Evolutionary conservation across 2,113 vertebrate genomes (phyloP).

Genomic region (Misgurnus mizolepis): DNA sequence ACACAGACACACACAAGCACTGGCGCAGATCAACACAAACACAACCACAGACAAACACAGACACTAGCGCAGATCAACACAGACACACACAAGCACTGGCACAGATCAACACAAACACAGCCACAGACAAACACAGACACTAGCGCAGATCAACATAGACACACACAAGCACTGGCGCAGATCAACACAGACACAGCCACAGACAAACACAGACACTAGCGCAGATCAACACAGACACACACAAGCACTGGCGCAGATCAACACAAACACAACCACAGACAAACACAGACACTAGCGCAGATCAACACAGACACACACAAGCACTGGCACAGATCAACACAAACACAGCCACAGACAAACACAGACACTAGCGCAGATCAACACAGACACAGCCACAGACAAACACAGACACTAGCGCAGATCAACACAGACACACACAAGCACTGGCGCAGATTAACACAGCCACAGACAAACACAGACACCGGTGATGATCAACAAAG

Average conservation of each 20-base stretch:
- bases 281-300: neutral
- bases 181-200: neutral
- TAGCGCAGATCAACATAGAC: neutral
- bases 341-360: too few species aligned
- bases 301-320: neutral
- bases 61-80: neutral
- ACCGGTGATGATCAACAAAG: too few species aligned
- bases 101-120: neutral
- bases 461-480: too few species aligned
- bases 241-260: neutral
- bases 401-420: too few species aligned
- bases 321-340: neutral
- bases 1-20: neutral
- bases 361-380: too few species aligned
- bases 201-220: neutral
- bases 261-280: too few species aligned
- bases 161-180: neutral
- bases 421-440: too few species aligned
- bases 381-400: too few species aligned
- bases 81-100: neutral
- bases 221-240: too few species aligned
- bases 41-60: too few species aligned
- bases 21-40: neutral
- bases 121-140: neutral
- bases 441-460: too few species aligned